Conservation (phyloP, 1,140 invertebrate species). For the Diachasmimorpha longicaudata region DNA sequence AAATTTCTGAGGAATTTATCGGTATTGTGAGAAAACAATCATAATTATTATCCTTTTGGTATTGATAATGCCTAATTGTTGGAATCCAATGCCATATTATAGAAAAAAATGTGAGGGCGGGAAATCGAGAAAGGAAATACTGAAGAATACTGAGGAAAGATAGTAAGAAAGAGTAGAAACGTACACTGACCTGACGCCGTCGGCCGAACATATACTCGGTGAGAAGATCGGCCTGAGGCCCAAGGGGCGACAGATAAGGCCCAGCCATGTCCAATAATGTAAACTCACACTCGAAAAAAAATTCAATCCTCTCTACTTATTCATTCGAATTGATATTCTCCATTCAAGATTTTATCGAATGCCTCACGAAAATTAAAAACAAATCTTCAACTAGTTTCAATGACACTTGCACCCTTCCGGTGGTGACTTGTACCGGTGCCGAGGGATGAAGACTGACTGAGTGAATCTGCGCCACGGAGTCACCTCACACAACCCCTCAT, state of each 20-base stretch:
- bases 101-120: not conserved
- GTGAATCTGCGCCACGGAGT: slow-evolving; percentile 12
- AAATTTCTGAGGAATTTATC: too few relatives aligned
- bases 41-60: too few relatives aligned
- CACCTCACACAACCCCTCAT: slow-evolving; percentile 15
- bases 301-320: not conserved
- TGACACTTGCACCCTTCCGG: not conserved
- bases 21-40: too few relatives aligned
- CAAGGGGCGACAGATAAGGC: slow-evolving; percentile 79
- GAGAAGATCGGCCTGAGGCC: slow-evolving; percentile 77
- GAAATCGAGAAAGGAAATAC: not conserved
- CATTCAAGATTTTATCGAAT: not conserved
- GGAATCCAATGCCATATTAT: not conserved
- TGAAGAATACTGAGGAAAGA: not conserved
- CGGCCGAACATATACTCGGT: slow-evolving; percentile 93
- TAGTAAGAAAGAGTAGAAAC: slow-evolving; percentile 42
- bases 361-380: not conserved
- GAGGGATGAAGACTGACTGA: slow-evolving; percentile 32
- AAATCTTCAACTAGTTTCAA: not conserved
- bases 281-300: not conserved
- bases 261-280: slow-evolving; percentile 71
- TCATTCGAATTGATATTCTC: not conserved
- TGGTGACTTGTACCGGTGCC: slow-evolving; percentile 13
- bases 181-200: slow-evolving; percentile 75
- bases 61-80: too few relatives aligned